phyloP scores from a whole-genome alignment of 2,113 vertebrate genomes.

The Menura novaehollandiae region DNA sequence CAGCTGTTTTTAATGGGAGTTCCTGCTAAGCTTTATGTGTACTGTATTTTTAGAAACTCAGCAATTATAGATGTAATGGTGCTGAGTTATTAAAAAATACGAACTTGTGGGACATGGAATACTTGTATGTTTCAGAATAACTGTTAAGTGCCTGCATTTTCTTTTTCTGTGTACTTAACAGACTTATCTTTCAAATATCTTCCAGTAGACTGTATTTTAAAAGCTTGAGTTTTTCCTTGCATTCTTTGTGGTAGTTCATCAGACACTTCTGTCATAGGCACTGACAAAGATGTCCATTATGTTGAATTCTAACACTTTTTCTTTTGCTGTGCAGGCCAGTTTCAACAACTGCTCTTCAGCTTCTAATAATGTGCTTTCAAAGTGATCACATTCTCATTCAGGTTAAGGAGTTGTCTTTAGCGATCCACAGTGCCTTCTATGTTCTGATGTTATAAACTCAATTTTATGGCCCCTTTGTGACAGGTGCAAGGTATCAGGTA shows the following conservation, averaged over 20 bases:
- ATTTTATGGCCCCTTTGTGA: not conserved
- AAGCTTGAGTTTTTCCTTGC: not conserved
- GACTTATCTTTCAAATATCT: not conserved
- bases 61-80: not conserved
- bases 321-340: not conserved
- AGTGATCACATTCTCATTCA: not conserved
- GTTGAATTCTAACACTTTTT: not conserved
- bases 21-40: not conserved
- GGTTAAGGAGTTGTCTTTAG: not conserved
- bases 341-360: not conserved
- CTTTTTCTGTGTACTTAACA: not conserved
- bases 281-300: not conserved
- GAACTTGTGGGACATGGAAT: not conserved
- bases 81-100: not conserved
- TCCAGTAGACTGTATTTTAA: not conserved
- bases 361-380: not conserved
- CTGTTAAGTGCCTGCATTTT: not conserved
- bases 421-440: not conserved
- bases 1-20: not conserved
- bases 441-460: not conserved
- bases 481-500: not conserved
- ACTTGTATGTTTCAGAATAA: not conserved
- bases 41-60: not conserved
- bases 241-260: not conserved
- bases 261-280: not conserved